Percentiles rank a stretch among this genome's conserved stretches.
Evolutionary conservation across 1,140 invertebrate genomes (phyloP).

Genomic region (Euwallacea similis): DNA sequence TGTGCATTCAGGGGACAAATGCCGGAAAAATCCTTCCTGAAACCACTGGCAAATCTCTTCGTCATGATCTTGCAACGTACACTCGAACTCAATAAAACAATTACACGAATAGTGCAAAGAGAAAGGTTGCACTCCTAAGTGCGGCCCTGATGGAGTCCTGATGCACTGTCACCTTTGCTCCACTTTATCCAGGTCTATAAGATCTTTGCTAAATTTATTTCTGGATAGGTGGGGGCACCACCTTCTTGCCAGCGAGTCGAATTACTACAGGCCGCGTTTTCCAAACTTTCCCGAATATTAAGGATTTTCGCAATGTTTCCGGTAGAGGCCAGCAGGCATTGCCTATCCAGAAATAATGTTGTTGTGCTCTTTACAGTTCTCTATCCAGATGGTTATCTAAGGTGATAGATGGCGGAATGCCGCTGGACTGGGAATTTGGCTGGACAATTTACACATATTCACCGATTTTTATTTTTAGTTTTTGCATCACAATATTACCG

Average conservation of each 20-base stretch:
- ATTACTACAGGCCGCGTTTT: background rate
- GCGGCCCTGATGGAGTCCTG: background rate
- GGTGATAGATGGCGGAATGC: too few species aligned
- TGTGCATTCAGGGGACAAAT: too few species aligned
- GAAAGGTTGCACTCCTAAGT: background rate
- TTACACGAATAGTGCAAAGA: too few species aligned
- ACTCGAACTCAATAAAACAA: too few species aligned
- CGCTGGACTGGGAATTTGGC: too few species aligned
- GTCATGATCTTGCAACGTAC: too few species aligned
- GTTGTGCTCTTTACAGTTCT: too few species aligned
- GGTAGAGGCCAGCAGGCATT: background rate
- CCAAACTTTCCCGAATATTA: background rate
- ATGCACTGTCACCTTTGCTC: background rate
- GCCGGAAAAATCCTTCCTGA: too few species aligned
- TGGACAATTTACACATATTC: background rate
- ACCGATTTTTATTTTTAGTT: background rate
- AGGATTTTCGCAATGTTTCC: slow-evolving; percentile 5
- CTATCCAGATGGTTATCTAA: too few species aligned
- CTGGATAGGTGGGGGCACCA: slow-evolving; percentile 11
- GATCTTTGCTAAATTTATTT: background rate
- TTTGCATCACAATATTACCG: slow-evolving; percentile 5
- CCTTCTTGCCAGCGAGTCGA: background rate
- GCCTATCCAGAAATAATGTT: too few species aligned
- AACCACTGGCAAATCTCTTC: too few species aligned
- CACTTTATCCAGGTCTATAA: background rate